phyloP scores from a whole-genome alignment of 2,797 vertebrate species.

The Eupleurogrammus muticus region DNA sequence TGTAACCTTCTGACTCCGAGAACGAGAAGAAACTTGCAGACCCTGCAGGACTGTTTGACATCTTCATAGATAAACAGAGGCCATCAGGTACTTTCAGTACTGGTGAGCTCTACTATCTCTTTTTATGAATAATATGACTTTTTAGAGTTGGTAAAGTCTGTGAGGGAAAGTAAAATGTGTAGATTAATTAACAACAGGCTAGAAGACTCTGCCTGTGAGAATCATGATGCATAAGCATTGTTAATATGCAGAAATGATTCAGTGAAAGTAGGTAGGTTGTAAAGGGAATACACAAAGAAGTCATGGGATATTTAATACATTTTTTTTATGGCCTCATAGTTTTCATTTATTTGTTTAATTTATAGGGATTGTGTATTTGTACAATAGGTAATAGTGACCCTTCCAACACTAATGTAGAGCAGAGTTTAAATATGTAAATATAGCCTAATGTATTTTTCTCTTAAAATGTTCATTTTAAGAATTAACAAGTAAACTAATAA shows the following conservation, averaged over 20 bases:
- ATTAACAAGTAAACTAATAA: background rate
- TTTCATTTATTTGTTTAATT: background rate
- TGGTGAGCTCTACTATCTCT: background rate
- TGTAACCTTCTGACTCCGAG: conserved; percentile 50
- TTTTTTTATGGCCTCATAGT: no score
- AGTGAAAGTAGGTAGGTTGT: background rate
- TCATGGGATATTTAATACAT: background rate
- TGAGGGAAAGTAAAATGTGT: background rate
- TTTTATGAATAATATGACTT: background rate
- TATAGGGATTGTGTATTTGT: background rate
- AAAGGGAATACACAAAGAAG: background rate
- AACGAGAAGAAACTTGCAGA: conserved; percentile 37
- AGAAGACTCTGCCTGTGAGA: background rate
- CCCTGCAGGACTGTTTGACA: conserved; percentile 20
- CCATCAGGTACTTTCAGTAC: background rate
- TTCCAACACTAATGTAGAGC: no score
- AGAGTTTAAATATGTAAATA: background rate
- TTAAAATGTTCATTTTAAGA: background rate
- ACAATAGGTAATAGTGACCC: background rate
- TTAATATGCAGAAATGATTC: background rate
- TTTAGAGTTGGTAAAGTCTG: background rate
- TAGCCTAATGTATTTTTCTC: background rate
- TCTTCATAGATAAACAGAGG: conserved; percentile 26
- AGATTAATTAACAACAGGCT: background rate
- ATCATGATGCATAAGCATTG: background rate